Base-by-base conservation (phyloP, 2,797 vertebrate species). In the Enteromius paludinosus region DNA sequence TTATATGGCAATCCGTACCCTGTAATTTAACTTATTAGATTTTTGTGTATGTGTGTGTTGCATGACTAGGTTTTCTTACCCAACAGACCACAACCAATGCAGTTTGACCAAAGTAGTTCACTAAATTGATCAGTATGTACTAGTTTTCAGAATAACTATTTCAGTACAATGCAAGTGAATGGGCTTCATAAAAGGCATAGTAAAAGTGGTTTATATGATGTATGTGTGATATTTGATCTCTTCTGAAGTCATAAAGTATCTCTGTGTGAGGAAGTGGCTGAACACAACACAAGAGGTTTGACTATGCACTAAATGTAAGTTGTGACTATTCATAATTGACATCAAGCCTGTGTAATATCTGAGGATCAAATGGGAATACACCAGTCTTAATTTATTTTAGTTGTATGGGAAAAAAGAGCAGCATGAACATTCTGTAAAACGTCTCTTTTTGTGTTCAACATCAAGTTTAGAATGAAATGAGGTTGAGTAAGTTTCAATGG, bases 21-120 rank as follows among this genome's bases (percentile, higher is more conserved):
- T 64, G 43, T 38, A 52, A 64, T 81, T 47, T 70, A 6, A 11
- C 43, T 64, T 73, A 62, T 74, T 38, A 61, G 12, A 43, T 61
- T 2, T 10, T 20, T 65, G 38, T 14, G 17, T 82, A 2, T 41
- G 33, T 43, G 49, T 62, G 25, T 62, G 18, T 74, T 20, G 69
- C 47, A 25, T 66, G 62, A 30, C 17, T 70, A 6, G 7, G 33
- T 70, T 71, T 9, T 71, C n/a, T 45, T 59, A 30, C 11, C 54
- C 18, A 45, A 5, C 5, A 23, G 8, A n/a, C 71, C 71, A 74
- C 49, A 73, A 54, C 49, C 20, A 20, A 38, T 73, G 33, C n/a
- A 52, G 8, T 7, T 25, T 77, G 12, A 79, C 23, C 52, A 54
- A 43, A 59, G 35, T 43, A 79, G 33, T 43, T 56, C 65, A 38